Evolutionary conservation across 2,113 vertebrate genomes (phyloP).

Genomic region (Agelaius tricolor): DNA sequence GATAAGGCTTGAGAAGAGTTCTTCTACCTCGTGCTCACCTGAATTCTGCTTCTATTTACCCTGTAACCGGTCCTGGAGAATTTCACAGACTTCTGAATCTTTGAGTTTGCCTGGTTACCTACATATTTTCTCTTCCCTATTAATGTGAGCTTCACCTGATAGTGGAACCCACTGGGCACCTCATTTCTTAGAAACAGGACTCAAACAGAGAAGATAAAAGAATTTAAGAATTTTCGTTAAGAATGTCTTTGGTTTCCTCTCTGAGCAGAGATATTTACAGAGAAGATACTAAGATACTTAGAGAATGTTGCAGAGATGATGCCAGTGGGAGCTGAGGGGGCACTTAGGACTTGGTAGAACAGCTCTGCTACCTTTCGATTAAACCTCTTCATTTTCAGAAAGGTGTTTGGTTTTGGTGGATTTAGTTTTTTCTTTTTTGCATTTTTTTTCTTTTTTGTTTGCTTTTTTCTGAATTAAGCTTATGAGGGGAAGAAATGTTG

Average conservation of each 20-base stretch:
- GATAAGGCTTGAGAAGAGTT: background rate
- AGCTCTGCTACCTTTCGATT: background rate
- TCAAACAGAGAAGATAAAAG: background rate
- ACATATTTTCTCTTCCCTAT: background rate
- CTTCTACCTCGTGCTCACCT: background rate
- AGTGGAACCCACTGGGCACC: background rate
- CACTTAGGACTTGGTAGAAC: background rate
- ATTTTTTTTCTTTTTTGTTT: background rate
- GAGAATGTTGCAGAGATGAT: background rate
- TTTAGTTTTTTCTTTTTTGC: too few relatives aligned
- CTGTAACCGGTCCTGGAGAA: background rate
- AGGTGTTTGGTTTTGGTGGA: background rate
- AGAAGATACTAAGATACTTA: rapidly evolving
- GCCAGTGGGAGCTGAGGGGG: too few relatives aligned
- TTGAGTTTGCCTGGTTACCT: background rate
- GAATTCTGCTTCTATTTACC: background rate
- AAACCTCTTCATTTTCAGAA: background rate
- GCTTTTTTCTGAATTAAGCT: background rate
- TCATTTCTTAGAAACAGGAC: background rate
- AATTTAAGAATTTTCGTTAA: too few relatives aligned
- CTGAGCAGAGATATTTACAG: background rate
- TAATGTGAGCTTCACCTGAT: background rate
- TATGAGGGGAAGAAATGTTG: background rate
- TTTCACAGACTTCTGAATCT: background rate
- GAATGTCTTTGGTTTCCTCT: background rate